Conservation (phyloP, 2,888 invertebrate species). For the Epicampocera succincta region DNA sequence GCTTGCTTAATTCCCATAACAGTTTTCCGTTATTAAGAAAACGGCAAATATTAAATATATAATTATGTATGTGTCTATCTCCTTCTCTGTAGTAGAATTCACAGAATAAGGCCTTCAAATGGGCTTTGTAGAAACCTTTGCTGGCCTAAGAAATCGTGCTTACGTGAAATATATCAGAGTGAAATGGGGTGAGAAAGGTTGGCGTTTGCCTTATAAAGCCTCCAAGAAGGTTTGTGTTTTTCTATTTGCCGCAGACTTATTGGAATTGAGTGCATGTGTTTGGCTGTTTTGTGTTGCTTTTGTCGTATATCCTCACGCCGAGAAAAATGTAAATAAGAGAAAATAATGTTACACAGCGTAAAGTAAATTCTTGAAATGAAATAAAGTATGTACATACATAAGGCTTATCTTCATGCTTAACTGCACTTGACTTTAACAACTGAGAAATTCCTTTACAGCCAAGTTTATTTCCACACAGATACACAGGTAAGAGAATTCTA, state of each 20-base stretch:
- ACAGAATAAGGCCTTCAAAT: too few relatives aligned
- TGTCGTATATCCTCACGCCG: background rate
- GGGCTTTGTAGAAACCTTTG: too few relatives aligned
- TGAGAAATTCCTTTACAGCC: slow-evolving; percentile 9
- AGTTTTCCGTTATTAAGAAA: too few relatives aligned
- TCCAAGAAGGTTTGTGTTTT: background rate
- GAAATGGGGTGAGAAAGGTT: too few relatives aligned
- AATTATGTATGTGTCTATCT: too few relatives aligned
- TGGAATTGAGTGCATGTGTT: background rate
- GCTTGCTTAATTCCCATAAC: too few relatives aligned
- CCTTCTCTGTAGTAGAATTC: too few relatives aligned
- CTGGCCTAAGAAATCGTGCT: too few relatives aligned
- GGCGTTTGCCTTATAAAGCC: too few relatives aligned
- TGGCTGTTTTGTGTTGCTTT: slow-evolving; percentile 11
- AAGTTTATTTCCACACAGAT: background rate
- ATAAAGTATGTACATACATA: background rate
- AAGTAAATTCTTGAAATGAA: background rate
- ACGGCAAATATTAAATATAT: too few relatives aligned
- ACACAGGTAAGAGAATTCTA: too few relatives aligned
- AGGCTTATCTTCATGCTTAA: slow-evolving; percentile 54
- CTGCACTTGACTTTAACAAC: slow-evolving; percentile 57
- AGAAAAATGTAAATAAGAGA: background rate
- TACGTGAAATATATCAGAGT: too few relatives aligned
- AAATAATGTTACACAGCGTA: background rate
- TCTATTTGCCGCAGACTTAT: background rate